These are phyloP conservation scores for Macrotus californicus DNA, from an alignment of 2,113 vertebrate genomes.

Conservation along the genomic window DNA sequence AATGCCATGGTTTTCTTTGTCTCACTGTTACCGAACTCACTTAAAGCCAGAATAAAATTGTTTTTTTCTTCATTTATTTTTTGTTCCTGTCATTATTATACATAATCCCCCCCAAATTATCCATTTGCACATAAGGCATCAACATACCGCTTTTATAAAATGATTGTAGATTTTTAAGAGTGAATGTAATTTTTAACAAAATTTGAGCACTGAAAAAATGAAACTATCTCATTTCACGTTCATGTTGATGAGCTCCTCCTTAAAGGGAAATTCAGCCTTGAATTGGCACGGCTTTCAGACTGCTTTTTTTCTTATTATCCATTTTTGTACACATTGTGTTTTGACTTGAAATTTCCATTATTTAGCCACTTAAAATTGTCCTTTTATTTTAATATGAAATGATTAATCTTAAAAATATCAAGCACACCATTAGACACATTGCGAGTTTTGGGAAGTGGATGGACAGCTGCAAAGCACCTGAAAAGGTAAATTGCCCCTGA, in stretches of 20 bases:
- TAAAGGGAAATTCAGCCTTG: not conserved
- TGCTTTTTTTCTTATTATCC: not conserved
- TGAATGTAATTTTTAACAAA: not conserved
- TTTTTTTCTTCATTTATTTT: not conserved
- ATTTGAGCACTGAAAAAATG: not conserved
- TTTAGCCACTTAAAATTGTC: not conserved
- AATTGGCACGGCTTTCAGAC: not conserved
- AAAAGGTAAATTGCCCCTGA: not conserved
- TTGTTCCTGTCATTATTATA: not conserved
- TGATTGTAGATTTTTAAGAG: not conserved
- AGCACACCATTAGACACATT: not conserved
- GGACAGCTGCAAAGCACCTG: not conserved
- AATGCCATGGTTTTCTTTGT: slow-evolving; percentile 31
- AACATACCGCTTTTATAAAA: not conserved
- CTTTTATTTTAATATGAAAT: not conserved
- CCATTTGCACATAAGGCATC: not conserved
- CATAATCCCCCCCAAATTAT: not conserved
- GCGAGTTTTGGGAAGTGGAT: not conserved
- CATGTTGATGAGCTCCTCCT: not conserved
- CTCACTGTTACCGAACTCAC: not conserved
- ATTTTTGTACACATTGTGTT: not conserved
- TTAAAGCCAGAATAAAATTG: slow-evolving; percentile 2
- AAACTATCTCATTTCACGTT: not conserved
- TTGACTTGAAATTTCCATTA: not conserved
- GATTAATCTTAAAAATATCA: not conserved